Base-by-base conservation (phyloP, 2,888 invertebrate species). In the Nomada ferruginata region DNA sequence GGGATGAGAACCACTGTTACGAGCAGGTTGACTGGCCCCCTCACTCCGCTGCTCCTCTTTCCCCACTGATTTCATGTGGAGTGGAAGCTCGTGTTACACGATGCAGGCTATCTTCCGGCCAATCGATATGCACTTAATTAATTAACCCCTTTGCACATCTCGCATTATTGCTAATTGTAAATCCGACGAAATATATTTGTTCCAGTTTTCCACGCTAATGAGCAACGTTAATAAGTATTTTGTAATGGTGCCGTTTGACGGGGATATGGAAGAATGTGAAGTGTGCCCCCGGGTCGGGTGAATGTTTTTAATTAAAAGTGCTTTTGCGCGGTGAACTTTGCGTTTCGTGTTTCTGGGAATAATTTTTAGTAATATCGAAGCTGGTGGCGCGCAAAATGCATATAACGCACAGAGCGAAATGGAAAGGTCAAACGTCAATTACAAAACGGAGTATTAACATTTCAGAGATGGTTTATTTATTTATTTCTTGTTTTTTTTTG, bases 71-170 rank as follows among this genome's bases (percentile, higher is more conserved):
- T 70, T 84, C 81, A 80, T 88, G 87, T 83, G 83, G 85, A 82
- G 85, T 76, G 76, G 81, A 76, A 83, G 88, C 89, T 91, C 90
- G 79, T 86, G 91, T 91, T 91, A 92, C 92, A 91, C 90, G 91
- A 85, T 86, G 91, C 88, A 82, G 81, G 84, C 85, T 90, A 90
- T 90, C 90, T 89, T 84, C 76, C 73, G 79, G 78, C 87, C 90
- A 91, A 93, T 93, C 92, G 91, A 92, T 92, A 91, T 84, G 81
- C 88, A 91, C 90, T 92, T 92, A 91, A 93, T 93, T 92, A 93
- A 93, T 93, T 92, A 90, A 91, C 82, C 79, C 71, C 63, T 68
- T 74, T 73, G 76, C 78, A 68, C 72, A 76, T 66, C 55, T 52
- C 60, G 52, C 68, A 79, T 87, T 87, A 83, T 85, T 86, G 74